These are phyloP conservation scores for Haliaeetus leucogaster DNA, from an alignment of 2,113 vertebrate genomes.

Conservation along the genomic window DNA sequence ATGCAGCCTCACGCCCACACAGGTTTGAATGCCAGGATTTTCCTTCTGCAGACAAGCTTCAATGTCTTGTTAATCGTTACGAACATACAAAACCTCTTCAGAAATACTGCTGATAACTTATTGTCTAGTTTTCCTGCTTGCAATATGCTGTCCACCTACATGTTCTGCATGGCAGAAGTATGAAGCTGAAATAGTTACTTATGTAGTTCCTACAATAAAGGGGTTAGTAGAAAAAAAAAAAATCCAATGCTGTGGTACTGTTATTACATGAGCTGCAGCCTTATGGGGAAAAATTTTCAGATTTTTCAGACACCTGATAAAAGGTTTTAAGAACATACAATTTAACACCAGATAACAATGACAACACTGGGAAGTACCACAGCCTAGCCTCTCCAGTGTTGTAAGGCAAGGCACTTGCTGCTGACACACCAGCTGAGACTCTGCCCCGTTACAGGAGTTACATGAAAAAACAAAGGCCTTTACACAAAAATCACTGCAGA, in stretches of 20 bases:
- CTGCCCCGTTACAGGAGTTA: not conserved
- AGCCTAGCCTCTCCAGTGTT: not conserved
- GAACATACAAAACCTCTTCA: not conserved
- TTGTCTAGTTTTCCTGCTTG: not conserved
- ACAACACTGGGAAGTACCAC: not conserved
- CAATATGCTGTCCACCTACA: not conserved
- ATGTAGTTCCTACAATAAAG: not conserved
- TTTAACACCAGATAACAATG: not conserved
- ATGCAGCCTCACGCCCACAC: not conserved
- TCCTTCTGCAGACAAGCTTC: not conserved
- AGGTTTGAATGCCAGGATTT: not conserved
- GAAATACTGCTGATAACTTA: not conserved
- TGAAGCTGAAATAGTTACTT: not conserved
- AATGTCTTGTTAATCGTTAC: not conserved
- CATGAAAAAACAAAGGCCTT: not conserved
- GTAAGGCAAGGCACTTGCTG: not conserved
- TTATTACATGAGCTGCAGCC: not conserved
- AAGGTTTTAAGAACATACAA: not conserved
- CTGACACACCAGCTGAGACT: not conserved
- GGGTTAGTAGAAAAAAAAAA: not conserved
- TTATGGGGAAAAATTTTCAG: not conserved
- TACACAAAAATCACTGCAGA: not conserved
- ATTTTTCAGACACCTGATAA: not conserved
- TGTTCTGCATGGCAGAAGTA: not conserved
- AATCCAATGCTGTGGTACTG: not conserved